These are phyloP conservation scores for Drosophila miranda DNA, from an alignment of 1,140 invertebrate species.

Conservation along the genomic window DNA sequence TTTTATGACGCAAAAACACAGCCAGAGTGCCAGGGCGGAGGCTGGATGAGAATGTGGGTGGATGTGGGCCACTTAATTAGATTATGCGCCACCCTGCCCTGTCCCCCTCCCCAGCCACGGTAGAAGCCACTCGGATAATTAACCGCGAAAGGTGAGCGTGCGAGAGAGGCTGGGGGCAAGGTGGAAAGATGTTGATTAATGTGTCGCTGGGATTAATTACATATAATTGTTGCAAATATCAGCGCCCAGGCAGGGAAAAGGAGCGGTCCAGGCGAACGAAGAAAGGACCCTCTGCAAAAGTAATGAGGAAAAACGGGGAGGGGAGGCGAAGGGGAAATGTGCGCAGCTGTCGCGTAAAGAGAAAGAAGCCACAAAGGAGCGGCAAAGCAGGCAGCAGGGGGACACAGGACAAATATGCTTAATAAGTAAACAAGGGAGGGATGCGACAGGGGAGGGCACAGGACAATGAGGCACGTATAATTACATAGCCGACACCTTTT, in stretches of 20 bases:
- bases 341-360: constrained; percentile 54
- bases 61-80: constrained; percentile 28
- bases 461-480: constrained; percentile 67
- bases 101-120: constrained; percentile 8
- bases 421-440: constrained; percentile 73
- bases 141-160: constrained; percentile 30
- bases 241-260: constrained; percentile 7
- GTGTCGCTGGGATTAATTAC: constrained; percentile 72
- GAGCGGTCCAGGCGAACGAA: background rate
- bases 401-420: constrained; percentile 72
- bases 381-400: background rate
- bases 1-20: too few species aligned
- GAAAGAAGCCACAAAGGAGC: constrained; percentile 20
- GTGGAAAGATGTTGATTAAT: constrained; percentile 62
- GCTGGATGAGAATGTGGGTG: too few species aligned
- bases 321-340: constrained; percentile 28
- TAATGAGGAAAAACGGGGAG: constrained; percentile 17
- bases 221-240: constrained; percentile 75
- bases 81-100: constrained; percentile 19
- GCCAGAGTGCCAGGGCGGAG: too few species aligned
- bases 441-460: background rate
- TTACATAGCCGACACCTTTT: constrained; percentile 78
- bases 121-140: constrained; percentile 57
- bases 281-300: constrained; percentile 34
- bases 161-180: background rate